phyloP scores from a whole-genome alignment of 2,797 vertebrate species.

The Enteromius mattozi region DNA sequence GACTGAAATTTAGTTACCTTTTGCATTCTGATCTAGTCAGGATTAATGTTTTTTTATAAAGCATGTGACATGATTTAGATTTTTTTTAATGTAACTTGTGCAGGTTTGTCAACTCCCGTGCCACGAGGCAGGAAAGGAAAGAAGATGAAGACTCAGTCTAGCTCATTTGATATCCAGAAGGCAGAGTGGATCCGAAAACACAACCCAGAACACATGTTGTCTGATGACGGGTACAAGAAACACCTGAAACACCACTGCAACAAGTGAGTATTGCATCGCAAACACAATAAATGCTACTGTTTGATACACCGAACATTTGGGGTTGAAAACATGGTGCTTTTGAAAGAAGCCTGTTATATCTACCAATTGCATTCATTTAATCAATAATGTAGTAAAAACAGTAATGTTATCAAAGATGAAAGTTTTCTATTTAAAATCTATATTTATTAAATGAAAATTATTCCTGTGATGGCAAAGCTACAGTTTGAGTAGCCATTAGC shows the following conservation, averaged over 20 bases:
- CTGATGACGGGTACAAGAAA: constrained; percentile 99
- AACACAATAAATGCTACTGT: not conserved
- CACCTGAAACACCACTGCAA: constrained; percentile 99
- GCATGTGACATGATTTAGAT: not conserved
- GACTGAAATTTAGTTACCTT: constrained; percentile 2
- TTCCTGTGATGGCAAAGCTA: not conserved
- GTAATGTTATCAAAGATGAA: not conserved
- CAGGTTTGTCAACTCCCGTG: constrained; percentile 95
- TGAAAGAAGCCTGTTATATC: not conserved
- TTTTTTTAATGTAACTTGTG: constrained; percentile 26
- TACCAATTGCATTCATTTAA: not conserved
- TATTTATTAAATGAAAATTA: not conserved
- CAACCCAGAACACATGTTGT: constrained; percentile 96
- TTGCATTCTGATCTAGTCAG: not conserved
- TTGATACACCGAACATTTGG: not conserved
- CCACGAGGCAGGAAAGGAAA: constrained; percentile 97
- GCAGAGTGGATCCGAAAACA: constrained; percentile 98
- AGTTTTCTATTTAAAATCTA: not conserved
- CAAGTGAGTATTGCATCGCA: constrained; percentile 79
- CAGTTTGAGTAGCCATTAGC: not conserved
- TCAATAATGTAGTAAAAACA: not conserved
- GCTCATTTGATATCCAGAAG: constrained; percentile 98
- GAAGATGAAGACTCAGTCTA: constrained; percentile 96
- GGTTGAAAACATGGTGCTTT: not conserved
- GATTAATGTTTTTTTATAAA: not conserved